Conservation (phyloP, 2,888 invertebrate genomes). For the Flexamia atlantica region DNA sequence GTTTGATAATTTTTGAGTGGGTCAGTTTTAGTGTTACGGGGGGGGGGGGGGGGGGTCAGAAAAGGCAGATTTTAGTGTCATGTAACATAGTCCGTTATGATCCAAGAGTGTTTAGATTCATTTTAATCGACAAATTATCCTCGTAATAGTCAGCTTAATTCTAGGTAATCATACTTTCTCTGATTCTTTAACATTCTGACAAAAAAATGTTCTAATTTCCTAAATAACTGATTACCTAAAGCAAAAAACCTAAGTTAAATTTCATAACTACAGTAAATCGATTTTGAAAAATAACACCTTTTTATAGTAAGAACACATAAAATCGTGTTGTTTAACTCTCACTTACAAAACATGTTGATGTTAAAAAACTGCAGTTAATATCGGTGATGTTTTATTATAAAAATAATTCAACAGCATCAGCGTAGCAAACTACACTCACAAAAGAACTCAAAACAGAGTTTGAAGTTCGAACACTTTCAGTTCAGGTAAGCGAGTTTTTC, state of each 20-base stretch:
- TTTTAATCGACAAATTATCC: too few relatives aligned
- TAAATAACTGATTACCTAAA: neutral
- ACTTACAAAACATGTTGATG: slow-evolving; percentile 10
- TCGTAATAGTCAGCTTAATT: too few relatives aligned
- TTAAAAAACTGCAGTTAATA: neutral
- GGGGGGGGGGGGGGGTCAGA: too few relatives aligned
- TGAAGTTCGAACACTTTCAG: slow-evolving; percentile 33
- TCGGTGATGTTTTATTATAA: slow-evolving; percentile 13
- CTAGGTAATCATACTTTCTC: too few relatives aligned
- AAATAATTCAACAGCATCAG: neutral
- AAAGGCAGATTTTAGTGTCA: too few relatives aligned
- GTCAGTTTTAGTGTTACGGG: too few relatives aligned
- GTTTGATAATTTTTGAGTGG: too few relatives aligned
- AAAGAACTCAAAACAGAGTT: slow-evolving; percentile 3
- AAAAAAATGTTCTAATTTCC: neutral
- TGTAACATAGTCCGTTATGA: too few relatives aligned
- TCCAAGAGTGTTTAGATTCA: too few relatives aligned
- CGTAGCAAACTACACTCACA: slow-evolving; percentile 20
- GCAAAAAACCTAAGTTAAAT: neutral
- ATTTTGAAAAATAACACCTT: slow-evolving; percentile 15
- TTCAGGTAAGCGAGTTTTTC: slow-evolving; percentile 47
- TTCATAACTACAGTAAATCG: neutral
- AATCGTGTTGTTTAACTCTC: neutral
- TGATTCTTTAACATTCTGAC: too few relatives aligned
- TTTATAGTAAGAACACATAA: neutral